Evolutionary conservation across 2,888 invertebrate species (phyloP), one percentile per base, ranked within the genome.

Genomic region (Lydus trimaculatus): DNA sequence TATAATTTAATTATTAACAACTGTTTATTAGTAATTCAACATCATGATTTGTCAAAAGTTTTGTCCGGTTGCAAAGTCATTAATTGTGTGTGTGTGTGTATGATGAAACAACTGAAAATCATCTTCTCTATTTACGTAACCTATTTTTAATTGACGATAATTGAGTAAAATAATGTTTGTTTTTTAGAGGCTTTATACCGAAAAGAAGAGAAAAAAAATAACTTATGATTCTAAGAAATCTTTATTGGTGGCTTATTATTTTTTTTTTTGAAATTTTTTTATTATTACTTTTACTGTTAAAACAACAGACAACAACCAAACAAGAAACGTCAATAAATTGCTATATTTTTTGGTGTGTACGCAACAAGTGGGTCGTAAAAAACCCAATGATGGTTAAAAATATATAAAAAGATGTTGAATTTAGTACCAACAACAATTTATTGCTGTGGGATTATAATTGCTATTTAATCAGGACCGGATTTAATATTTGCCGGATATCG

Each of bases 321-420:
- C n/a, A 48, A 52, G 23, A 52, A 52, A 52, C 23, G 20, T 56
- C 25, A 25, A 25, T 56, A 56, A 56, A 56, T 56, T 56, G 15
- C 2, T 25, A 56, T 25, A 11, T 25, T 56, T 56, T 25, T 56
- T 20, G 17, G 25, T 8, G 23, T 25, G 6, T 25, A 56, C 56
- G 56, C 56, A 56, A 56, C 56, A 56, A 25, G 56, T 56, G 56
- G 56, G 20, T 56, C 56, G 13, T 56, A 56, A 56, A 56, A 56
- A 56, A 13, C 2, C 20, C 48, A 48, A 48, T 39, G 39, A 39
- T 39, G 39, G 39, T 39, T n/a, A n/a, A 39, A 39, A 43, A 43
- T 43, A 17, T 43, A 43, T 43, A 43, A 43, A 17, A 43, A 8
- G 0, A 43, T n/a, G 17, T 17, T 17, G n/a, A 43, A 43, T 43